These are phyloP conservation scores for Melikaiella ostensackeni DNA, from an alignment of 2,888 invertebrate genomes.

Conservation along the genomic window DNA sequence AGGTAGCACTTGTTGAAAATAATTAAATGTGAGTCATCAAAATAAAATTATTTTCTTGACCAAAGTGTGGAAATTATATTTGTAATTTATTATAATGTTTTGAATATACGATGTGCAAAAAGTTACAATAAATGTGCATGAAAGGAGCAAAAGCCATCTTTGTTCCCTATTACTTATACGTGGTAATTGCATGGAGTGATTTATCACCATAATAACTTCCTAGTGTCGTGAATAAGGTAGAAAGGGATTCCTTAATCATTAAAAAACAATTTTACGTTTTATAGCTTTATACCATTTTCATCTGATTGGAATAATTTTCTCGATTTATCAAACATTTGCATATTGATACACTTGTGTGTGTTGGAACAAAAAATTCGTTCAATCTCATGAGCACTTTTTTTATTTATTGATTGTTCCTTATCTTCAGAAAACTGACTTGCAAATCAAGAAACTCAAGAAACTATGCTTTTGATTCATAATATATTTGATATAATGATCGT, in stretches of 20 bases:
- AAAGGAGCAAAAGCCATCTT: slow-evolving; percentile 7
- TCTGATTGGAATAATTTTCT: not conserved
- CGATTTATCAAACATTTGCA: not conserved
- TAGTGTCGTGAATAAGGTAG: slow-evolving; percentile 1
- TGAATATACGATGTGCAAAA: not conserved
- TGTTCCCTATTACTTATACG: not conserved
- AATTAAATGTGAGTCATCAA: not conserved
- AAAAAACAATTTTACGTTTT: not conserved
- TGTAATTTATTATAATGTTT: not conserved
- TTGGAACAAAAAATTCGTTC: not conserved
- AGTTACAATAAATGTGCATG: not conserved
- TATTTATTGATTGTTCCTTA: not conserved
- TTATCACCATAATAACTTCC: slow-evolving; percentile 7
- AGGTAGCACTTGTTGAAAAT: not conserved
- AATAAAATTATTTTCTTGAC: not conserved
- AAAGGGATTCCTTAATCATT: not conserved
- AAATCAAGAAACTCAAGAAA: too few species aligned
- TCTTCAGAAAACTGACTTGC: not conserved
- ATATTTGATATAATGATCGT: too few species aligned
- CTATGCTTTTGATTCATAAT: too few species aligned
- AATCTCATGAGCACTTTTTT: not conserved
- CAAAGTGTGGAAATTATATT: not conserved
- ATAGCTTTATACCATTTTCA: not conserved
- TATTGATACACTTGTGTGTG: not conserved
- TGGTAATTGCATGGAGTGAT: slow-evolving; percentile 2